These are phyloP conservation scores for Drosophila kurseongensis DNA, from an alignment of 1,140 invertebrate species.

Conservation along the genomic window DNA sequence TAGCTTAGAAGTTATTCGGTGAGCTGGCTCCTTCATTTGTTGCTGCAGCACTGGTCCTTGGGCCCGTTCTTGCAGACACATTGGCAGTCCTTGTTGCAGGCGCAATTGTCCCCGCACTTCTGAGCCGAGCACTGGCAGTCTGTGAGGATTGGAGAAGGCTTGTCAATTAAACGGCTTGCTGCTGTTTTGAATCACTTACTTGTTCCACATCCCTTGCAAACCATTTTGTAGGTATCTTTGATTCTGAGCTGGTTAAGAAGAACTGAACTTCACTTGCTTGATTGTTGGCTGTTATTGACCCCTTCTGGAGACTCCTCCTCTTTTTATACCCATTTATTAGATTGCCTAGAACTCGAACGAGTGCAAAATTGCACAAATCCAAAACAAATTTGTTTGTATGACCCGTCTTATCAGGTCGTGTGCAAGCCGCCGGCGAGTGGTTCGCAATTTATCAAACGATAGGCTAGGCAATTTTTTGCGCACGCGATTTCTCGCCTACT, in stretches of 20 bases:
- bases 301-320: neutral
- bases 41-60: conserved; percentile 71
- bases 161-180: conserved; percentile 19
- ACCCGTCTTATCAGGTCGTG: conserved; percentile 58
- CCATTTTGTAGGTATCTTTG: conserved; percentile 38
- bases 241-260: conserved; percentile 7
- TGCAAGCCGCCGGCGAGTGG: conserved; percentile 30
- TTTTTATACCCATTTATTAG: conserved; percentile 33
- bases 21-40: conserved; percentile 43
- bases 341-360: conserved; percentile 19
- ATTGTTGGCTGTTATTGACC: conserved; percentile 34
- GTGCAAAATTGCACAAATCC: conserved; percentile 57
- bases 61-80: conserved; percentile 67
- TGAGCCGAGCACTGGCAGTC: conserved; percentile 59
- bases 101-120: conserved; percentile 63
- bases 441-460: conserved; percentile 35
- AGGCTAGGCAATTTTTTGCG: conserved; percentile 49
- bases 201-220: conserved; percentile 63
- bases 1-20: conserved; percentile 25
- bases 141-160: conserved; percentile 18
- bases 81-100: conserved; percentile 61
- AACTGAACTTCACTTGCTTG: conserved; percentile 38
- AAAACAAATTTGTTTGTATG: conserved; percentile 30
- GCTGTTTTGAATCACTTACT: conserved; percentile 38
- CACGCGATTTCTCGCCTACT: conserved; percentile 25